Percentiles rank a stretch among this genome's conserved stretches.
Evolutionary conservation across 2,797 vertebrate genomes (phyloP).

Genomic region (Chaunax sp.): DNA sequence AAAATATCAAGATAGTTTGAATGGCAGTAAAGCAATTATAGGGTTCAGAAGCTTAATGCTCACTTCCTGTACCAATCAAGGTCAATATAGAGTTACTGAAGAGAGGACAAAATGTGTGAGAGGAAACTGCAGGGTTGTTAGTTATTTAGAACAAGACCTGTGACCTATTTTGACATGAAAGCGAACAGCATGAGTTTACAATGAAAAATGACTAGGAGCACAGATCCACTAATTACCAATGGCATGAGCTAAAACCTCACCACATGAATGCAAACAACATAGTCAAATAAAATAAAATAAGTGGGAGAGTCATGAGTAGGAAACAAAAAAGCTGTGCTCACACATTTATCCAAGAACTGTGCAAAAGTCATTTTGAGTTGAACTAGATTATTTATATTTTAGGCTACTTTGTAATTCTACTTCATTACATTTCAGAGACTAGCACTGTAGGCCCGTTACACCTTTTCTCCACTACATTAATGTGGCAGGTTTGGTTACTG

Average conservation of each 20-base stretch:
- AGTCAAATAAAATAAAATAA: constrained; percentile 2
- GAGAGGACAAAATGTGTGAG: not conserved
- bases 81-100: not conserved
- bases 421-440: not conserved
- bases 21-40: not conserved
- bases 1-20: constrained; percentile 11
- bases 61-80: not conserved
- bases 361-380: not conserved
- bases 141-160: constrained; percentile 11
- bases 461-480: not conserved
- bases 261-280: constrained; percentile 4
- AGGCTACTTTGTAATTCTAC: not conserved
- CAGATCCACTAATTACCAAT: constrained; percentile 2
- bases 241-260: not conserved
- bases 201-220: constrained; percentile 21
- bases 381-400: not conserved
- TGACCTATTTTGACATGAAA: constrained; percentile 22
- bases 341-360: too few species aligned
- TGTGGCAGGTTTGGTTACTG: not conserved
- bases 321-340: not conserved
- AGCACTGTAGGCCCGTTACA: too few species aligned
- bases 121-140: not conserved
- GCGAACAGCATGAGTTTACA: constrained; percentile 10
- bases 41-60: constrained; percentile 1
- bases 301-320: not conserved